Evolutionary conservation across 2,888 invertebrate genomes (phyloP), one percentile per base, ranked within the genome.

Genomic region (Leucophora obtusa): DNA sequence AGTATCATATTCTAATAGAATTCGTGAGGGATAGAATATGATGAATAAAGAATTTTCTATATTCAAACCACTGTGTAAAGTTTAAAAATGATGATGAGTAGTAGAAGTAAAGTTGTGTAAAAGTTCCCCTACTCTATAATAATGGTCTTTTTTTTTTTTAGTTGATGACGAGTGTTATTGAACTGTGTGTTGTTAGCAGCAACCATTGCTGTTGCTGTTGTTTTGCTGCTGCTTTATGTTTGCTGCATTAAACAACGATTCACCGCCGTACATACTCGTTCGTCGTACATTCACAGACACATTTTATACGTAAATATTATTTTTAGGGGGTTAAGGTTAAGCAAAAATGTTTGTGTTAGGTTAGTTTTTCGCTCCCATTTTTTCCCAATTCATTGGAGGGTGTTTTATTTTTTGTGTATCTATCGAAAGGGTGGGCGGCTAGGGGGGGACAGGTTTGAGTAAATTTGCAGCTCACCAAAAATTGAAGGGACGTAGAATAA

Each of bases 261-360:
- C 68, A 70, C 56, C 58, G 38, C 4, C 38, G 35, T 68, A 47
- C 24, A 28, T 28, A 28, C 28, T 28, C 28, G 28, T 62, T 28
- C 28, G 28, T 62, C 33, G 63, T 50, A 76, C 51, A 33, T 51
- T 50, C 14, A 35, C 58, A 70, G 28, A 18, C 50, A 62, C 21
- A 47, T 47, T 28, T 28, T 69, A 14, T 59, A 28, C 35, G 24
- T 53, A 11, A 28, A 10, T 58, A 18, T 24, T 28, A n/a, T 58
- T 77, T 74, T 77, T 81, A 81, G 77, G 81, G 77, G 81, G 81
- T 81, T 81, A 81, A 81, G 81, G 81, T 81, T 81, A 81, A 70
- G 58, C 81, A 81, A 74, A 73, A 78, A 66, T 81, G 60, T 60
- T 81, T 81, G 81, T 77, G 81, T 74, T 77, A 81, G 81, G 81